Conservation (phyloP, 2,113 vertebrate species). For the Buteo buteo region DNA sequence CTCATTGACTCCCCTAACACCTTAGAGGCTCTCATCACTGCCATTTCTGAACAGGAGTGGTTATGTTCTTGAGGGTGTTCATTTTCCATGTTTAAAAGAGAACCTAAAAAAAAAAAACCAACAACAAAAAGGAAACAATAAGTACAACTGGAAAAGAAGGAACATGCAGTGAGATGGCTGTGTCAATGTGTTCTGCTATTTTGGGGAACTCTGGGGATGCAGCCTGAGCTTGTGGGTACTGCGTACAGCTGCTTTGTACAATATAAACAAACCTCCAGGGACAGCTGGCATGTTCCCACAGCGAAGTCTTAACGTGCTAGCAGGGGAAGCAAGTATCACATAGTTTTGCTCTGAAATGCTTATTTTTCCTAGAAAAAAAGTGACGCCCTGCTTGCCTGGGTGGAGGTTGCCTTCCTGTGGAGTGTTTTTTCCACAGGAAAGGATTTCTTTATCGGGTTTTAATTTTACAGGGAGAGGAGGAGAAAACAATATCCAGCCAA, state of each 20-base stretch:
- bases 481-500: not conserved
- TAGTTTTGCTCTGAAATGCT: not conserved
- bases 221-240: not conserved
- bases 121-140: not conserved
- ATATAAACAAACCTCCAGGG: not conserved
- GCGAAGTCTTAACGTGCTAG: not conserved
- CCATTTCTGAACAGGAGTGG: not conserved
- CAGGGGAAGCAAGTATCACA: not conserved
- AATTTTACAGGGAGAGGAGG: not conserved
- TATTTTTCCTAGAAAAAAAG: not conserved
- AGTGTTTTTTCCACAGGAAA: slow-evolving; percentile 1
- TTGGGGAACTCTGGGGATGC: not conserved
- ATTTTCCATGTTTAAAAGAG: slow-evolving; percentile 70
- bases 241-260: not conserved
- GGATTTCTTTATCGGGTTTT: not conserved
- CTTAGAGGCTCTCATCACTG: not conserved
- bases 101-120: slow-evolving; percentile 56
- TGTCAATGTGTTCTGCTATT: not conserved
- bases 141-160: not conserved
- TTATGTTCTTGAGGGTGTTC: not conserved
- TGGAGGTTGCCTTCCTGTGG: not conserved
- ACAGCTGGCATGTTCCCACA: not conserved
- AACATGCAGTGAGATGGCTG: not conserved
- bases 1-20: not conserved
- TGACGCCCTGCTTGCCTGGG: not conserved